phyloP scores from a whole-genome alignment of 1,140 invertebrate species.

The Thaumetopoea pityocampa region DNA sequence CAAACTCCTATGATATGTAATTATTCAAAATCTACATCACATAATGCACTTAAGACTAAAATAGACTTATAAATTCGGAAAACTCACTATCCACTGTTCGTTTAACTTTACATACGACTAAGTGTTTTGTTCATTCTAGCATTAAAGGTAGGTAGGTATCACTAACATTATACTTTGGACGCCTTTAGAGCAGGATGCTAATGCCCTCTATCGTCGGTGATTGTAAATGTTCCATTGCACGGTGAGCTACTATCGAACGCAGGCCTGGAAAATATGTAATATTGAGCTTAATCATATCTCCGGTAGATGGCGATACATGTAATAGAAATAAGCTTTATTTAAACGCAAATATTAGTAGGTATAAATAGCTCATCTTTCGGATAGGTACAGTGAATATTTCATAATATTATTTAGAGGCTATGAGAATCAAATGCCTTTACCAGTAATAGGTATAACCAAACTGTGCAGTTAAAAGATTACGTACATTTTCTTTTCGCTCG shows the following conservation, averaged over 20 bases:
- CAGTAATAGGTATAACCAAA: too few relatives aligned
- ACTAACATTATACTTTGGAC: constrained; percentile 1
- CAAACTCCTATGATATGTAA: constrained; percentile 7
- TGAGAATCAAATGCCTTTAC: too few relatives aligned
- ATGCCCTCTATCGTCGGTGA: constrained; percentile 57
- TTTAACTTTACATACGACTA: constrained; percentile 4
- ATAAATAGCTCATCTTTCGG: too few relatives aligned
- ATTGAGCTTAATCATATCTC: too few relatives aligned
- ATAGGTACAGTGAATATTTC: too few relatives aligned
- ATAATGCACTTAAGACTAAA: constrained; percentile 8
- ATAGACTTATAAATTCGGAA: constrained; percentile 21
- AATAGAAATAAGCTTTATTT: neutral
- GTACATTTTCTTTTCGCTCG: constrained; percentile 35
- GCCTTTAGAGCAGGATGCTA: constrained; percentile 31
- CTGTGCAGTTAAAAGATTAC: too few relatives aligned
- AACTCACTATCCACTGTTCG: constrained; percentile 23
- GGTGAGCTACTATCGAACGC: constrained; percentile 31
- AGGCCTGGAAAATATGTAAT: constrained; percentile 19
- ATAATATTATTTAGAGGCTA: too few relatives aligned
- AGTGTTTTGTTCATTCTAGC: constrained; percentile 13
- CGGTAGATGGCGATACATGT: constrained; percentile 10
- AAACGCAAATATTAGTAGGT: too few relatives aligned
- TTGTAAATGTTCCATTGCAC: constrained; percentile 56
- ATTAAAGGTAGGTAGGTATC: too few relatives aligned
- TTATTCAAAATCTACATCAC: constrained; percentile 4